Base-by-base conservation (phyloP, 2,888 invertebrate genomes). In the Koerneria pararmatus region DNA sequence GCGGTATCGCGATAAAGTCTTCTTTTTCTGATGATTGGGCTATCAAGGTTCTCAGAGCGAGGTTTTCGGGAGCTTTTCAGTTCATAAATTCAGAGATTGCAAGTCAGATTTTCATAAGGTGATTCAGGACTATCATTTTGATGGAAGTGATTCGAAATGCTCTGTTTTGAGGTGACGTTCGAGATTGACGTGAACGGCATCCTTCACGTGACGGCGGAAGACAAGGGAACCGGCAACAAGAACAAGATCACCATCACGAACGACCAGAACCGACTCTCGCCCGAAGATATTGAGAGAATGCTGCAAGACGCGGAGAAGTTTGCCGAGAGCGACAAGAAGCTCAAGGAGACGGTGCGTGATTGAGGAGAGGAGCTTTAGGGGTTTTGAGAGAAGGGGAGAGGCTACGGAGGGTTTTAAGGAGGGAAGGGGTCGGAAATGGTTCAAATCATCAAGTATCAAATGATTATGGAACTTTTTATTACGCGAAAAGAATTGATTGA, bases 161-260 rank as follows among this genome's bases (percentile, higher is more conserved):
- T 6, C 11, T 19, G 1, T 6, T 60, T 58, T 19, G 48, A 67
- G 69, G 80, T 86, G 35, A 85, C 86, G 27, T 86, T 86, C 75
- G 86, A 86, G 74, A 86, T 87, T 68, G 86, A 87, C 70, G 88
- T 87, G 78, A 85, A 86, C 74, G 86, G 82, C 53, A 79, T 83
- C 64, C 80, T 86, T 8, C 84, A 86, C 82, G 94, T 97, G 68
- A 92, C 94, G 34, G 98, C 98, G 27, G 97, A 98, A 85, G 97
- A 98, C 85, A 98, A 98, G 86, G 97, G 97, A 70, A 97, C 98
- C 54, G 97, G 97, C 68, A 95, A 95, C 87, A 90, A 94, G 82
- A 95, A 98, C 84, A 94, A 97, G 87, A 97, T 98, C 83, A 93
- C 94, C 70, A 98, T 98, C 84, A 95, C 95, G 77, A 97, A 98